phyloP scores from a whole-genome alignment of 2,113 vertebrate species.

The Oryzias javanicus region DNA sequence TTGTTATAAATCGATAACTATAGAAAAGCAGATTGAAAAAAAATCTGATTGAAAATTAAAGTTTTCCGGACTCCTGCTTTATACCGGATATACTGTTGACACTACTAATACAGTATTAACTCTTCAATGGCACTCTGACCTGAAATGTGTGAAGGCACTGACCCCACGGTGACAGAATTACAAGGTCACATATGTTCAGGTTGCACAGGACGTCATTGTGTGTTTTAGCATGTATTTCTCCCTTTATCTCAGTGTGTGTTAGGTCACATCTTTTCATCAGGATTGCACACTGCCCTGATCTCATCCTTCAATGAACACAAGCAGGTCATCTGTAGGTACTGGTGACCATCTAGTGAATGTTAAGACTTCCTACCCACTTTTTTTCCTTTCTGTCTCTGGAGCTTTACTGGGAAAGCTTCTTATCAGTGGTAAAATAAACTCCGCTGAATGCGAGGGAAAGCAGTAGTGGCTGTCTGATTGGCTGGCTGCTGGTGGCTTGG shows the following conservation, averaged over 20 bases:
- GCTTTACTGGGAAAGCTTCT: conserved; percentile 70
- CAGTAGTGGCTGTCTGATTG: conserved; percentile 42
- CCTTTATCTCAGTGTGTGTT: conserved; percentile 44
- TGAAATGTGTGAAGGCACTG: conserved; percentile 43
- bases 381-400: conserved; percentile 49
- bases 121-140: conserved; percentile 21
- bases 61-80: conserved; percentile 49
- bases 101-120: conserved; percentile 38
- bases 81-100: conserved; percentile 34
- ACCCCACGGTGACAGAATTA: conserved; percentile 33
- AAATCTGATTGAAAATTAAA: conserved; percentile 43
- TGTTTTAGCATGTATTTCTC: conserved; percentile 7
- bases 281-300: conserved; percentile 53
- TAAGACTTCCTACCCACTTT: conserved; percentile 31
- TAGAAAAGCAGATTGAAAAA: conserved; percentile 42
- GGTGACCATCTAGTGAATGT: conserved; percentile 60
- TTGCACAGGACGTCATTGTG: conserved; percentile 10
- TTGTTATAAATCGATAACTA: conserved; percentile 24
- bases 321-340: conserved; percentile 57
- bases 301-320: conserved; percentile 64
- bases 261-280: conserved; percentile 55
- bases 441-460: conserved; percentile 55
- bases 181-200: conserved; percentile 33
- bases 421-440: conserved; percentile 63
- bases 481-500: conserved; percentile 41